Conservation (phyloP, 2,888 invertebrate genomes). For the Drosophila anomalata region DNA sequence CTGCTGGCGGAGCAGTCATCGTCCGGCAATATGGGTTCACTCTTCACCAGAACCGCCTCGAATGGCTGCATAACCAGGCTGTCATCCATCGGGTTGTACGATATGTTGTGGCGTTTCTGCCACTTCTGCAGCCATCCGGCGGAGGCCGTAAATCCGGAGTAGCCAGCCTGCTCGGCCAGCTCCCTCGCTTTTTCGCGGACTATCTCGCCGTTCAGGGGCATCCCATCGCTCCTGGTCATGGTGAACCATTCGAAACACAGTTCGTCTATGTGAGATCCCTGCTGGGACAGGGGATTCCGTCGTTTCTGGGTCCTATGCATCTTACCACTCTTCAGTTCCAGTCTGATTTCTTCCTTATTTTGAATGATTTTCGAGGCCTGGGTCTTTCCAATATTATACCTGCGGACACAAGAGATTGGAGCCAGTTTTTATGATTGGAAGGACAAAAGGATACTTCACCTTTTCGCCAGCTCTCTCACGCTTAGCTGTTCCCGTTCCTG, state of each 20-base stretch:
- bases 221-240: slow-evolving; percentile 4
- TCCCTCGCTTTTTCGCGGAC: slow-evolving; percentile 27
- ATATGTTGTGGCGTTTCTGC: slow-evolving; percentile 30
- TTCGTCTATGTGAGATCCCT: slow-evolving; percentile 29
- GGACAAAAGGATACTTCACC: not conserved
- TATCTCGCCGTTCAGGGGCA: slow-evolving; percentile 7
- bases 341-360: slow-evolving; percentile 16
- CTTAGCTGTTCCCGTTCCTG: slow-evolving; percentile 28
- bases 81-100: not conserved
- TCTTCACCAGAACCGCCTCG: slow-evolving; percentile 22
- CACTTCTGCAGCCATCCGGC: slow-evolving; percentile 28
- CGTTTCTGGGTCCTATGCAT: slow-evolving; percentile 14
- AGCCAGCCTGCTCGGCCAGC: slow-evolving; percentile 16
- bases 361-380: slow-evolving; percentile 26
- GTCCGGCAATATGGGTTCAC: slow-evolving; percentile 21
- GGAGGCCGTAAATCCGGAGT: slow-evolving; percentile 16
- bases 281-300: slow-evolving; percentile 19
- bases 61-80: slow-evolving; percentile 15
- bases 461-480: slow-evolving; percentile 25
- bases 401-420: not conserved
- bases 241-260: slow-evolving; percentile 25
- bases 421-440: too few relatives aligned
- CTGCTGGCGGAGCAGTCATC: slow-evolving; percentile 4
- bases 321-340: slow-evolving; percentile 6
- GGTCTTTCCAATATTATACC: slow-evolving; percentile 31